Evolutionary conservation across 2,888 invertebrate species (phyloP), one percentile per base, ranked within the genome.

Genomic region (Lordiphosa fenestrarum): DNA sequence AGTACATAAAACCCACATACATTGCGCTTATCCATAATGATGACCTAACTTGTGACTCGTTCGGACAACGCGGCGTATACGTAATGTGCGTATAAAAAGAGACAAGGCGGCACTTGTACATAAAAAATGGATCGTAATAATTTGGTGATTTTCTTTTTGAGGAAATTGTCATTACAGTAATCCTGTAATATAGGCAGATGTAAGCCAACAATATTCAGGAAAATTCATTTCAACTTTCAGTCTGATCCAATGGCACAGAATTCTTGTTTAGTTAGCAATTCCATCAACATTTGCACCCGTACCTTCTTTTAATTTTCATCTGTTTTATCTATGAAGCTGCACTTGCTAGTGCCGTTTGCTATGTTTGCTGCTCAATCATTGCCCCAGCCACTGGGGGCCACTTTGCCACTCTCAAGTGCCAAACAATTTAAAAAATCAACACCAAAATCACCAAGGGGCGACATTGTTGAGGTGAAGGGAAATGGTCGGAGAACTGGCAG

Each of bases 11-110:
- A 61, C 85, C 69, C 63, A 59, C 60, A 84, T 66, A 66, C 78
- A 67, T 68, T 82, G 75, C 85, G 75, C 65, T 82, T 82, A 84
- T 84, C 82, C 82, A 80, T 81, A 77, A 77, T 76, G 84, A 77
- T 77, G 77, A 77, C 84, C 84, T 84, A 81, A 81, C 84, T 77
- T 77, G 81, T 69, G 77, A 69, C 73, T 71, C 71, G 58, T 59
- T 53, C 58, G 25, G 62, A 42, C 69, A 48, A 47, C 59, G 66
- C 58, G 51, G 73, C 77, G 76, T 75, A 80, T 75, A 75, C 74
- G 64, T 61, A 75, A 69, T 80, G 76, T 37, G 55, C 56, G 53
- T 52, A 55, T 69, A 54, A 57, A 72, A 52, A 41, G 35, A 53
- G 23, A 47, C 35, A 38, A 33, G 36, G 40, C 47, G 59, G 41